A percentile compares a stretch with the other conserved stretches of the same genome.
phyloP scores from a whole-genome alignment of 2,797 vertebrate species.

The Notoglanidium macrostoma region DNA sequence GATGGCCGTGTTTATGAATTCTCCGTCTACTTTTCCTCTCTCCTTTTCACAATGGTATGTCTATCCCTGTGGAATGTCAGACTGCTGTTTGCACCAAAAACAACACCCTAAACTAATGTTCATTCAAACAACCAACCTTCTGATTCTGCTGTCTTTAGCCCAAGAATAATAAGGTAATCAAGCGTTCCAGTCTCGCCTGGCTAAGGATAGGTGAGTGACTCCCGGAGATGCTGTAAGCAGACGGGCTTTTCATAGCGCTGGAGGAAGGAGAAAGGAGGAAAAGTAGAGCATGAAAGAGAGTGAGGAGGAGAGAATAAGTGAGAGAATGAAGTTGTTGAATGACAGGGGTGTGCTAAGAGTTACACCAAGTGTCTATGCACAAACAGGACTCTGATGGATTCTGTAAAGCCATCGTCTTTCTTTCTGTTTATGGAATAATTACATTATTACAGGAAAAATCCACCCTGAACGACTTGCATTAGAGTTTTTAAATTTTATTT shows the following conservation, averaged over 20 bases:
- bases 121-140: constrained; percentile 26
- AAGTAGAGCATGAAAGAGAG: not conserved
- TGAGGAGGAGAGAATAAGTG: not conserved
- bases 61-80: constrained; percentile 27
- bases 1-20: not conserved
- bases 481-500: not conserved
- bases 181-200: constrained; percentile 3
- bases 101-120: constrained; percentile 34
- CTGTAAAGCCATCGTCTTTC: not conserved
- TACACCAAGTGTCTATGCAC: constrained; percentile 36
- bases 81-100: constrained; percentile 30
- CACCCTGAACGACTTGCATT: too few species aligned
- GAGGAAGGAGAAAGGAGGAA: constrained; percentile 10
- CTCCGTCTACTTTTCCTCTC: constrained; percentile 23
- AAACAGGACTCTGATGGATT: constrained; percentile 13
- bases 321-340: constrained; percentile 31
- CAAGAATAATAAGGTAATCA: constrained; percentile 23
- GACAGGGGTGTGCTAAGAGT: constrained; percentile 48
- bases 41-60: constrained; percentile 34
- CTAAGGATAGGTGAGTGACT: constrained; percentile 30
- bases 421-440: too few species aligned
- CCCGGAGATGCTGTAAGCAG: constrained; percentile 15
- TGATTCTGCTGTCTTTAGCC: not conserved
- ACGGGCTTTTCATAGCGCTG: not conserved
- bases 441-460: not conserved